Conservation (phyloP, 2,113 vertebrate species). For the Chrysochloris asiatica region DNA sequence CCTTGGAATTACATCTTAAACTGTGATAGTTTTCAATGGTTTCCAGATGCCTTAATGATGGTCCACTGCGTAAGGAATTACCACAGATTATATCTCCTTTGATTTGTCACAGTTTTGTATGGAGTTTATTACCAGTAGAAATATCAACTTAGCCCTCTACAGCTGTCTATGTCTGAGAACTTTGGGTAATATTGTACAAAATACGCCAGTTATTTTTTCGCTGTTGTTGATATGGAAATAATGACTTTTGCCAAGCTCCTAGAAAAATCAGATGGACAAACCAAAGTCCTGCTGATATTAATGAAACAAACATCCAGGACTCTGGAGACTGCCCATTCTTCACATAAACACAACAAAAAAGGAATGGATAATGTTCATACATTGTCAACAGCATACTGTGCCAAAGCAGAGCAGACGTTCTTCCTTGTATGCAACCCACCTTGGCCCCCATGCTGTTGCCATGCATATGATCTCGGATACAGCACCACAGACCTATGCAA, state of each 20-base stretch:
- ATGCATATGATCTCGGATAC: slow-evolving; percentile 26
- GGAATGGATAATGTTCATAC: background rate
- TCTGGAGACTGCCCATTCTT: background rate
- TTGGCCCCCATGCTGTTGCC: slow-evolving; percentile 47
- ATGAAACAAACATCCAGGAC: background rate
- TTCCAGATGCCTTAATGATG: slow-evolving; percentile 77
- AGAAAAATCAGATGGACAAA: slow-evolving; percentile 4
- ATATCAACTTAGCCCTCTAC: slow-evolving; percentile 59
- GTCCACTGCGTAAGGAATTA: slow-evolving; percentile 18
- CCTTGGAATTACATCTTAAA: slow-evolving; percentile 69
- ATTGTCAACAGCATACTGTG: background rate
- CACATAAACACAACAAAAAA: background rate
- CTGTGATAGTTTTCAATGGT: slow-evolving; percentile 39
- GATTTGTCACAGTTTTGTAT: slow-evolving; percentile 68
- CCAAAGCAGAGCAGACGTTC: background rate
- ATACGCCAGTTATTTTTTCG: background rate
- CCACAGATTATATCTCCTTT: slow-evolving; percentile 66
- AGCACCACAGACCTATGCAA: slow-evolving; percentile 73
- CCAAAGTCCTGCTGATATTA: background rate
- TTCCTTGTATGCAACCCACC: background rate
- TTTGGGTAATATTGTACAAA: background rate
- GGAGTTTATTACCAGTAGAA: slow-evolving; percentile 65
- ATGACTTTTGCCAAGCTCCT: background rate
- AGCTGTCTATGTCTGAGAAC: slow-evolving; percentile 18
- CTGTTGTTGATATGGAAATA: background rate